Base-by-base conservation (phyloP, 92 coral and sea anemone species). In the Phenganax marumi region DNA sequence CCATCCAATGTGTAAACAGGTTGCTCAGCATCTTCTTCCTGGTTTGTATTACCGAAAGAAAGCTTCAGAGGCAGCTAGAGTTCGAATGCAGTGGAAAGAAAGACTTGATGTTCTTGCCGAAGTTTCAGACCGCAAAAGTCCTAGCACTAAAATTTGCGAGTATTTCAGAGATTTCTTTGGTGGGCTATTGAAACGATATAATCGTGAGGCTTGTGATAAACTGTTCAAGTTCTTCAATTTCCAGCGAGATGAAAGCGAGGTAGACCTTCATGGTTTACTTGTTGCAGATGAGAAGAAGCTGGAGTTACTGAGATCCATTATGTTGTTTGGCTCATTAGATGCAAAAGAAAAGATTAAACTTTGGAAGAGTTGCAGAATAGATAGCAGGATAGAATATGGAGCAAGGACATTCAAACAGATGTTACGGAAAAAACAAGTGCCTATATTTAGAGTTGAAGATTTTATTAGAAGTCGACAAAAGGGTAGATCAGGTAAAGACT, bases 261-360 rank as follows among this genome's bases (percentile, higher is more conserved):
- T 89, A 6, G 91, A 89, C 77, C 91, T 89, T 14, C 91, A 89
- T 70, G 89, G 85, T 25, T 86, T 85, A 17, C 84, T 70, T 14
- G 91, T 89, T 2, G 91, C 79, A 50, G 78, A 89, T 51, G 70
- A 68, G 25, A 61, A 57, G 21, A 81, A 80, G 50, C 7, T 86
- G 50, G 33, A 57, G 70, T 60, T 50, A 62, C 16, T 78, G 83
- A 78, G 60, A 61, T 78, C 63, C 58, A 50, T 60, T 63, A 12
- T 78, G 73, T 12, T 78, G 52, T n/a, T 12, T n/a, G 58, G 73
- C 50, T 19, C 65, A 18, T 62, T 78, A 62, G 48, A 72, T 22
- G 52, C 60, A 10, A 72, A 63, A 17, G 70, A 78, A 61, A 78
- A 60, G 18, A 66, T n/a, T 8, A 16, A 66, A 14, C 6, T 66